Conservation (phyloP, 2,888 invertebrate genomes). For the Drosophila meridiana region DNA sequence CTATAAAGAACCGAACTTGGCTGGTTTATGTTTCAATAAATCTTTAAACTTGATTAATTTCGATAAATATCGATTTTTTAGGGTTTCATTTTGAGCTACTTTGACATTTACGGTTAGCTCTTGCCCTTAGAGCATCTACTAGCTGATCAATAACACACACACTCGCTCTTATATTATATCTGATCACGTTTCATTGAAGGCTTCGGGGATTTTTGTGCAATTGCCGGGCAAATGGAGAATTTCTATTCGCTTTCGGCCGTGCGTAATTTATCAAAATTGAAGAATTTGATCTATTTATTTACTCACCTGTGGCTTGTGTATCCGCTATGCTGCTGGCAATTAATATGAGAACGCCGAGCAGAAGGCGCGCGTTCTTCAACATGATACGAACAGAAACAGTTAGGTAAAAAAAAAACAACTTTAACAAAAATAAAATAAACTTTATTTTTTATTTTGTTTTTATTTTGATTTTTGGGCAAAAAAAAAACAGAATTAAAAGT, state of each 20-base stretch:
- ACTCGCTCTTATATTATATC: background rate
- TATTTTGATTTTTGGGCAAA: slow-evolving; percentile 8
- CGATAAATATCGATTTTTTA: background rate
- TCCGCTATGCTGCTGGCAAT: slow-evolving; percentile 55
- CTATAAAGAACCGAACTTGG: background rate
- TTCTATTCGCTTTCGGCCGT: background rate
- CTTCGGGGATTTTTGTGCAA: slow-evolving; percentile 4
- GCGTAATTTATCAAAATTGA: background rate
- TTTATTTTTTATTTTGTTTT: slow-evolving; percentile 2
- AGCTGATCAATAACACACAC: background rate
- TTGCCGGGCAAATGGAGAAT: background rate
- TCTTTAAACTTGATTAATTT: background rate
- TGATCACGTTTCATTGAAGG: slow-evolving; percentile 6
- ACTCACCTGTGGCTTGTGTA: slow-evolving; percentile 68
- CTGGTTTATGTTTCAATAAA: background rate
- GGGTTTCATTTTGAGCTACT: no score
- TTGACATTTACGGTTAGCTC: background rate
- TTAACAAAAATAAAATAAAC: slow-evolving; percentile 13
- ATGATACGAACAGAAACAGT: slow-evolving; percentile 44
- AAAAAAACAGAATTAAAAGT: background rate
- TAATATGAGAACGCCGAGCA: slow-evolving; percentile 58
- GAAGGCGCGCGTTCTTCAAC: slow-evolving; percentile 55
- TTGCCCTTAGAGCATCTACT: background rate
- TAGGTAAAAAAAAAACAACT: background rate
- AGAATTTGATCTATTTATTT: slow-evolving; percentile 49